Conservation (phyloP, 2,888 invertebrate genomes). For the Drosophila nr. perissopoda region DNA sequence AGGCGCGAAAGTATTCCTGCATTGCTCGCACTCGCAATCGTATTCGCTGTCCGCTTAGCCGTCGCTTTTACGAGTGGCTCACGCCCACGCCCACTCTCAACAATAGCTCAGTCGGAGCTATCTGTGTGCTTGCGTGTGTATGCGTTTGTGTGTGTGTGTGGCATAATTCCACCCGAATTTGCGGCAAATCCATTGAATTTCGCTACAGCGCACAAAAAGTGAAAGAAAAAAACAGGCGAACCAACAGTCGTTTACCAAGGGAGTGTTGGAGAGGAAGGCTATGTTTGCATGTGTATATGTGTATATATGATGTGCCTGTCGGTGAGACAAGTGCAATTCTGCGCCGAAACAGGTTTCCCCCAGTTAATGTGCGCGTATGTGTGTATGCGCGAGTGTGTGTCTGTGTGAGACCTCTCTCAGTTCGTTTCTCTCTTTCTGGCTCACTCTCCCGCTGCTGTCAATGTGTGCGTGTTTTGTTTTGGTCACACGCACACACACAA, state of each 20-base stretch:
- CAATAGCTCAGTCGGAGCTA: conserved; percentile 29
- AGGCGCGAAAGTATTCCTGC: conserved; percentile 64
- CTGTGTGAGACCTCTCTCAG: conserved; percentile 37
- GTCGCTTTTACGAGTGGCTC: conserved; percentile 45
- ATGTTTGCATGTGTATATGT: not conserved
- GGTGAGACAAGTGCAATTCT: conserved; percentile 75
- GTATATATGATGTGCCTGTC: conserved; percentile 36
- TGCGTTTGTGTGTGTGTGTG: conserved; percentile 46
- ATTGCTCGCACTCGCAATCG: conserved; percentile 69
- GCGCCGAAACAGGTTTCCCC: conserved; percentile 74
- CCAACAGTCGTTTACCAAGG: conserved; percentile 24
- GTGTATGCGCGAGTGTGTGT: conserved; percentile 20
- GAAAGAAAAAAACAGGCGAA: conserved; percentile 73
- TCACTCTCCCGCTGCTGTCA: conserved; percentile 25
- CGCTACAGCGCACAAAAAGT: conserved; percentile 74
- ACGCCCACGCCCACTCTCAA: conserved; percentile 76
- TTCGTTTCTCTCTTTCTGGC: conserved; percentile 14
- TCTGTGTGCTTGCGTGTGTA: conserved; percentile 6
- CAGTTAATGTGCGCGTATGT: conserved; percentile 4
- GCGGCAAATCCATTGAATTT: conserved; percentile 78
- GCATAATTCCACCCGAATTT: conserved; percentile 82
- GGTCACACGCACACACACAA: conserved; percentile 70
- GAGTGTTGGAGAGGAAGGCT: not conserved
- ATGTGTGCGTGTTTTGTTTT: conserved; percentile 81
- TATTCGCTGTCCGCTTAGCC: conserved; percentile 39